These are phyloP conservation scores for Caenorhabditis uteleia DNA, from an alignment of 2,888 invertebrate genomes.

Conservation along the genomic window DNA sequence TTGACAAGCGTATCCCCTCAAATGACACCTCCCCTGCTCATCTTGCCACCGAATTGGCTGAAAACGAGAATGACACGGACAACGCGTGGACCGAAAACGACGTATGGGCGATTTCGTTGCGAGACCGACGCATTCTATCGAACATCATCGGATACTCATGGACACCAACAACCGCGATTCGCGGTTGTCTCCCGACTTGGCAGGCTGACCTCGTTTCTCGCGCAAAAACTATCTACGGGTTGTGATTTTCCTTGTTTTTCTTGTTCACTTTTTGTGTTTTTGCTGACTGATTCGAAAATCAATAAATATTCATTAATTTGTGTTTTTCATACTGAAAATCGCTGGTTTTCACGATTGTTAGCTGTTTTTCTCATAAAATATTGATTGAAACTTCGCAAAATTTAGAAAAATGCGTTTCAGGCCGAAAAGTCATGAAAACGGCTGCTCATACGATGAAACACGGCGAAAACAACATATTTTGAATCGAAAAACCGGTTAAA, in stretches of 20 bases:
- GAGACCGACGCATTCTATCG: constrained; percentile 27
- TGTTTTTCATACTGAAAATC: background rate
- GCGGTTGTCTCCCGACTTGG: constrained; percentile 19
- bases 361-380: background rate
- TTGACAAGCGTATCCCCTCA: constrained; percentile 24
- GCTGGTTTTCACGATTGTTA: background rate
- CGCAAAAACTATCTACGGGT: constrained; percentile 38
- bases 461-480: too few relatives aligned
- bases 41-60: constrained; percentile 33
- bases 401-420: too few relatives aligned
- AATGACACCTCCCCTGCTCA: constrained; percentile 44
- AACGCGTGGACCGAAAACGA: constrained; percentile 68
- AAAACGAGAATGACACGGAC: constrained; percentile 61
- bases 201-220: constrained; percentile 23
- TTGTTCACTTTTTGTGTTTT: background rate
- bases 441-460: too few relatives aligned
- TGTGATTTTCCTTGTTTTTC: constrained; percentile 6
- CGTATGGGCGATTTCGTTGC: constrained; percentile 53
- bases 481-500: too few relatives aligned
- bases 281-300: too few relatives aligned
- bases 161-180: constrained; percentile 15
- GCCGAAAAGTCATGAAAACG: too few relatives aligned
- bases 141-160: constrained; percentile 26
- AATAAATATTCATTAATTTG: background rate
- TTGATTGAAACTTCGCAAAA: too few relatives aligned